Evolutionary conservation across 2,797 vertebrate genomes (phyloP).

Genomic region (Poecilia gillii): DNA sequence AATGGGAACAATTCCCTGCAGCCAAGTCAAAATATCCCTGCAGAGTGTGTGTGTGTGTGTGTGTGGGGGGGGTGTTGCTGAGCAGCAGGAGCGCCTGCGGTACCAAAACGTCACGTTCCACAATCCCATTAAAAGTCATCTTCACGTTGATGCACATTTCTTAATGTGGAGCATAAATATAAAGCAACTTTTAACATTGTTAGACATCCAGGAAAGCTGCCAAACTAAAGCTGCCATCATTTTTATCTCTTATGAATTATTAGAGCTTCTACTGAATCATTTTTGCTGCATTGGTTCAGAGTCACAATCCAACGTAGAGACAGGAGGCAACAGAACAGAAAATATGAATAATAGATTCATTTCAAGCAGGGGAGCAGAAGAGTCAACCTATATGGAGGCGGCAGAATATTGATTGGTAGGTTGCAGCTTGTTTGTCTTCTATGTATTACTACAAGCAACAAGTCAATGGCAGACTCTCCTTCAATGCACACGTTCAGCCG

Average conservation of each 20-base stretch:
- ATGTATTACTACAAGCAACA: conserved; percentile 3
- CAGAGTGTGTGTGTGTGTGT: too few relatives aligned
- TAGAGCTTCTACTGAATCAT: conserved; percentile 27
- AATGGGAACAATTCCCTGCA: conserved; percentile 40
- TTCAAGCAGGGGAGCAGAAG: conserved; percentile 35
- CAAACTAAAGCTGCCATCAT: conserved; percentile 2
- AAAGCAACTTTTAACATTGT: conserved; percentile 3
- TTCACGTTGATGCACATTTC: background rate
- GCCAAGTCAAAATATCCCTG: conserved; percentile 25
- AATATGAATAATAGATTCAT: conserved; percentile 36
- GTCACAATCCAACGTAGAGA: conserved; percentile 25
- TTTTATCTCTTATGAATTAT: conserved; percentile 21
- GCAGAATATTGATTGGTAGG: background rate
- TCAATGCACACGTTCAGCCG: background rate
- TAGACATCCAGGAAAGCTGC: conserved; percentile 4
- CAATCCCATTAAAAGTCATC: background rate
- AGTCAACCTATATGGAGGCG: conserved; percentile 21
- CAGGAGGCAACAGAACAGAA: conserved; percentile 24
- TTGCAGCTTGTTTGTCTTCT: conserved; percentile 2
- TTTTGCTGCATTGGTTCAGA: conserved; percentile 4
- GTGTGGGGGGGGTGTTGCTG: conserved; percentile 14
- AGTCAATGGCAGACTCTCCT: conserved; percentile 2
- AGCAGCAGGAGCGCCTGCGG: background rate
- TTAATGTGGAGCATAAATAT: background rate
- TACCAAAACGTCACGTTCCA: conserved; percentile 20